Evolutionary conservation across 2,113 vertebrate genomes (phyloP), one percentile per base, ranked within the genome.

Genomic region (Aphyosemion australe): DNA sequence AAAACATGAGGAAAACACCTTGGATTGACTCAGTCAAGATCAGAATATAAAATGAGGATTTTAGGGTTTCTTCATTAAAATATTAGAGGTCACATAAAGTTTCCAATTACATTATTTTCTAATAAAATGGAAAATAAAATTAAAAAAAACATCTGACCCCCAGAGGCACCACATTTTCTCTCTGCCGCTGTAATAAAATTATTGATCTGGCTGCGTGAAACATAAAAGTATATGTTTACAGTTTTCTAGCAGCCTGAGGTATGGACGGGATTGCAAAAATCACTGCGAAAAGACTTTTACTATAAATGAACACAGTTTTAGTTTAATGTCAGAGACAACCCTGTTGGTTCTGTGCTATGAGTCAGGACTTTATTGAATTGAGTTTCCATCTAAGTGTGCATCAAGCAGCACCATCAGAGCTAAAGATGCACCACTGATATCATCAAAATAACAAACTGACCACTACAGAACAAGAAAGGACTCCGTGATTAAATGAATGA

Each of bases 181-280:
- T 61, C 54, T 0, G 9, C 70, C 66, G 72, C 49, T 56, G 69
- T 83, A 73, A 74, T 62, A 20, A 12, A 1, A 0, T 69, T 56
- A 84, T 87, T 75, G 82, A 88, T 87, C 78, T 32, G 58, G 48
- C 61, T 80, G 62, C 76, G 82, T 86, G 82, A 89, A 87, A 72
- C 47, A 69, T 74, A 59, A 79, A 45, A 14, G 7, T 8, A 82
- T 65, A 52, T 42, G 31, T 67, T 50, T 66, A 21, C 66, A 69
- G 53, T 72, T 58, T 57, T 72, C 45, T 45, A 18, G 55, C 42
- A 63, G 52, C 45, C 16, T 59, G 64, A 53, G 37, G 39, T 55
- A 43, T 59, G 46, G 63, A 48, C 45, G 57, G 20, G 11, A 32
- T 46, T 7, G 19, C 49, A 47, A 37, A 19, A 32, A 55, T 56